Evolutionary conservation across 2,113 vertebrate species (phyloP).

Genomic region (Oreocharis arfaki): DNA sequence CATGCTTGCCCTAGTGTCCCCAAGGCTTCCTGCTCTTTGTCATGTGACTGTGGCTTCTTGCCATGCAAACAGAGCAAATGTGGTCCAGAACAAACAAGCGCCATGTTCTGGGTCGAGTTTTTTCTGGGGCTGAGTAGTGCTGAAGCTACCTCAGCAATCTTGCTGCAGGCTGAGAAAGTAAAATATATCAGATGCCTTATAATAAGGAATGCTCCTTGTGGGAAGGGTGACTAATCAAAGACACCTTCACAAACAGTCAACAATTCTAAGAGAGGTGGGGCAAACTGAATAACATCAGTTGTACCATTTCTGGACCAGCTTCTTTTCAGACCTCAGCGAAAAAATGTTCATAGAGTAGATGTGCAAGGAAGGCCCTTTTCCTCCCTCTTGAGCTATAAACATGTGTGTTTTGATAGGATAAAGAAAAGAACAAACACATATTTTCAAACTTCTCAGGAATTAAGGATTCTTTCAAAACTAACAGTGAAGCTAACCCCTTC

Average conservation of each 20-base stretch:
- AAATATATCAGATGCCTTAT: background rate
- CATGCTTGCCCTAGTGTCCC: accelerated
- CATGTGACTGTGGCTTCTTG: background rate
- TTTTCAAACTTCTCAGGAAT: background rate
- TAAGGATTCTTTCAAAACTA: background rate
- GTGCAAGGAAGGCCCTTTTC: background rate
- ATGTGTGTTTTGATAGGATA: background rate
- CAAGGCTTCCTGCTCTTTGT: background rate
- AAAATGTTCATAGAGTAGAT: background rate
- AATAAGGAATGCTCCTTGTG: background rate
- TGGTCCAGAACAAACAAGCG: background rate
- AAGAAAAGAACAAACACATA: background rate
- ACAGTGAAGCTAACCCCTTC: background rate
- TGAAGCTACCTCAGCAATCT: background rate
- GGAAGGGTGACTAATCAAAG: background rate
- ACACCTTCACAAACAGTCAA: background rate
- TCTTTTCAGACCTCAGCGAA: background rate
- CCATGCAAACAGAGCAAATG: accelerated
- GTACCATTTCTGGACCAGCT: background rate
- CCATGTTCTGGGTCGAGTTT: background rate
- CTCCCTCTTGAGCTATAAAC: background rate
- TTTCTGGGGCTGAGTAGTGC: background rate
- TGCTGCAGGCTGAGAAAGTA: background rate
- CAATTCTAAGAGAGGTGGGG: background rate
- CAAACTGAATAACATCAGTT: background rate